A percentile compares a stretch with the other conserved stretches of the same genome.
Conservation (phyloP, 1,140 invertebrate genomes). For the Archivesica marissinica region DNA sequence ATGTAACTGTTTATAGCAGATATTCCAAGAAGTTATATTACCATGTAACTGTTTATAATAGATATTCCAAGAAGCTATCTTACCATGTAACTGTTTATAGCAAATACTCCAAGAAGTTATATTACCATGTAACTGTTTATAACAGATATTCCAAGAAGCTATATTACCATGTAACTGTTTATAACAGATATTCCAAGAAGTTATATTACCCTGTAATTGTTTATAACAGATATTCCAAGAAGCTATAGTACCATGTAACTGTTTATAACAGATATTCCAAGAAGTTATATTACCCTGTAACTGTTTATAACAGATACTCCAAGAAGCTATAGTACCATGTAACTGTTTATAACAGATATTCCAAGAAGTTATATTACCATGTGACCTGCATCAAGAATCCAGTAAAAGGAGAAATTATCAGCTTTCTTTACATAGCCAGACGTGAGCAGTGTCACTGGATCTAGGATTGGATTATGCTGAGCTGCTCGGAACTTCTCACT, state of each 20-base stretch:
- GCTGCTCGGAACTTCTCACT: slow-evolving; percentile 86
- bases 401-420: slow-evolving; percentile 90
- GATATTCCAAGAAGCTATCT: too few species aligned
- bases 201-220: neutral
- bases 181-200: too few species aligned
- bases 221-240: neutral
- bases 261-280: neutral
- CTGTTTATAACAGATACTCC: slow-evolving; percentile 69
- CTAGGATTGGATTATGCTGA: slow-evolving; percentile 85
- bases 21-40: too few species aligned
- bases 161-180: too few species aligned
- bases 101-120: too few species aligned
- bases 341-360: too few species aligned
- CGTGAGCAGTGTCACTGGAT: slow-evolving; percentile 84
- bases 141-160: too few species aligned
- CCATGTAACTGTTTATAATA: too few species aligned
- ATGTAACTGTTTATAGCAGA: too few species aligned
- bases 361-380: slow-evolving; percentile 85
- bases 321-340: neutral
- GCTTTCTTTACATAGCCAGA: slow-evolving; percentile 88
- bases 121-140: too few species aligned
- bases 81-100: too few species aligned
- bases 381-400: slow-evolving; percentile 89
- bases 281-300: slow-evolving; percentile 87
- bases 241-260: neutral